Base-by-base conservation (phyloP, 1,140 invertebrate genomes). In the Drosophila kohkoa region DNA sequence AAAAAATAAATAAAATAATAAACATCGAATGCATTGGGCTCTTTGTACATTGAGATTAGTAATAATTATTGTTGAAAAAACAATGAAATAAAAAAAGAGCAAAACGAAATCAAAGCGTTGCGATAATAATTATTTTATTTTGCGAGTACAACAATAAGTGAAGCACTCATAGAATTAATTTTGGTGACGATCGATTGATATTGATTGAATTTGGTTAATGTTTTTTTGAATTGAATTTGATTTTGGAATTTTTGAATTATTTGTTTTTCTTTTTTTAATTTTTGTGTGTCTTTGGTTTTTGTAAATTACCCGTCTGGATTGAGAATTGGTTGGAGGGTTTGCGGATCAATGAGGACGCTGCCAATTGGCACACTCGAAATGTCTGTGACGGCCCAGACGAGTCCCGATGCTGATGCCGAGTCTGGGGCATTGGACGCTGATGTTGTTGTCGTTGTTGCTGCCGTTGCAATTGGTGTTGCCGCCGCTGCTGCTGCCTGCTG, bases 371-470 rank as follows among this genome's bases (percentile, higher is more conserved):
- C 96, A 67, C 95, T 95, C 16, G 96, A 95, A 88, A 98, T 94
- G 93, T 96, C 96, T 43, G 96, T 97, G 6, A 98, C 96, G 48
- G 97, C 97, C 96, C 97, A 98, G 89, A 97, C 95, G 1, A 97
- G 94, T 78, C 91, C 92, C 64, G 87, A 82, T 59, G 79, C 62
- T 59, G 77, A 32, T 45, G 73, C 43, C 71, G 77, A 52, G 20
- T 69, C 54, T 48, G 81, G 38, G 15, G 69, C 45, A 25, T 30
- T 51, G 81, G 58, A 67, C 55, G 66, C 46, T 62, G 65, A 48
- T 48, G 60, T 46, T 58, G 74, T 62, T 70, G 68, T 54, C 59
- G 58, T 60, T 38, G 76, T 25, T 59, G 45, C 49, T 68, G 77
- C 13, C 62, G 69, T 57, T 75, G 75, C 30, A 55, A 58, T 41